These are phyloP conservation scores for Sinonovacula constricta DNA, from an alignment of 1,140 invertebrate genomes.

Conservation along the genomic window DNA sequence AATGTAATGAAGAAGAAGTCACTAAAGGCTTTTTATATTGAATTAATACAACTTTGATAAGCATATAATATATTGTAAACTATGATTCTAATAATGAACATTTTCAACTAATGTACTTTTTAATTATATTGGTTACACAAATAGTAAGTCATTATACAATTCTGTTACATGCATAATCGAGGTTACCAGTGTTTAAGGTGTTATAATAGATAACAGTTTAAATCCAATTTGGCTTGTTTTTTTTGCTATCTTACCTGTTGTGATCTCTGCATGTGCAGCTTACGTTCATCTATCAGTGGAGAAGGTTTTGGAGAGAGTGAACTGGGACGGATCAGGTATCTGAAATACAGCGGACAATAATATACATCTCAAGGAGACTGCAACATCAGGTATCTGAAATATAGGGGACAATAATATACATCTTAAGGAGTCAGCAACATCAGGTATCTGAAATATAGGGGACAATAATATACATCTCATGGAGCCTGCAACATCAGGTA, in stretches of 20 bases:
- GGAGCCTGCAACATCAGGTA: too few species aligned
- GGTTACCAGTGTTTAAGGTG: not conserved
- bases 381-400: too few species aligned
- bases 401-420: too few species aligned
- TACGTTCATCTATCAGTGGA: constrained; percentile 74
- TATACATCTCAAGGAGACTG: too few species aligned
- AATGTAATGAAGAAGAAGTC: too few species aligned
- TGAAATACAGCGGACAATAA: too few species aligned
- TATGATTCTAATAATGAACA: not conserved
- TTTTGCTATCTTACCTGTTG: constrained; percentile 51
- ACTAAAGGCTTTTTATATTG: too few species aligned
- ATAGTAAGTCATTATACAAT: not conserved
- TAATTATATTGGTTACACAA: constrained; percentile 1
- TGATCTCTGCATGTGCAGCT: constrained; percentile 48
- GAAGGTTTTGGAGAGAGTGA: constrained; percentile 76
- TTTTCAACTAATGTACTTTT: not conserved
- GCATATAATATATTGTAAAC: not conserved
- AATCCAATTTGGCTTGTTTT: not conserved
- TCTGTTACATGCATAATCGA: constrained; percentile 4
- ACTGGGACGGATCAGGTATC: constrained; percentile 75
- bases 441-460: too few species aligned
- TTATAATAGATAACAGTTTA: too few species aligned
- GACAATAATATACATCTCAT: not conserved
- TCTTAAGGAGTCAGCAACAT: too few species aligned
- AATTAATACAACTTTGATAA: constrained; percentile 31